phyloP scores from a whole-genome alignment of 2,113 vertebrate species.

The Oryzias melastigma region DNA sequence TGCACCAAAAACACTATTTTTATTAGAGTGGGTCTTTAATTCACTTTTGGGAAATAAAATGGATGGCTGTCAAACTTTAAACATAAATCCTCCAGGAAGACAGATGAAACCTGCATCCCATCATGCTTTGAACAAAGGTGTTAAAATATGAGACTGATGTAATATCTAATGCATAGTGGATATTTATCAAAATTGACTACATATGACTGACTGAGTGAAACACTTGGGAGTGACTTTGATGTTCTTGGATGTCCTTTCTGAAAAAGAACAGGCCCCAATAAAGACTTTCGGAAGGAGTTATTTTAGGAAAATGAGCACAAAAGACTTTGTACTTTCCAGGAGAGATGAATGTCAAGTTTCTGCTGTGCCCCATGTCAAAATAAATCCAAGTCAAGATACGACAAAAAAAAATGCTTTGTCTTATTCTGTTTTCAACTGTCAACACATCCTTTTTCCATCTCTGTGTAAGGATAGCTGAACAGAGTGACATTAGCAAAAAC shows the following conservation, averaged over 20 bases:
- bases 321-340: constrained; percentile 19
- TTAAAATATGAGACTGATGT: no score
- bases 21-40: no score
- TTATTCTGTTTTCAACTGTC: constrained; percentile 47
- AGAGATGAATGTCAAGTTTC: constrained; percentile 21
- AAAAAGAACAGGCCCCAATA: constrained; percentile 10
- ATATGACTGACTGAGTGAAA: constrained; percentile 20
- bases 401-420: constrained; percentile 28
- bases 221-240: background rate
- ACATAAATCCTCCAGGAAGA: background rate
- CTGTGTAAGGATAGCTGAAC: constrained; percentile 46
- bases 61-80: background rate
- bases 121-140: no score
- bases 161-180: background rate
- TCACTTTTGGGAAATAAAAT: no score
- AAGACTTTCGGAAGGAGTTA: constrained; percentile 17
- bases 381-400: constrained; percentile 16
- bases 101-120: background rate
- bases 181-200: constrained; percentile 4
- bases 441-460: constrained; percentile 37
- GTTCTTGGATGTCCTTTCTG: constrained; percentile 1
- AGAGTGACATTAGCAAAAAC: constrained; percentile 62
- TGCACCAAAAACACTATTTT: no score
- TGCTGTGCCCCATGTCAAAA: constrained; percentile 32
- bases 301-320: constrained; percentile 35